Evolutionary conservation across 1,140 invertebrate species (phyloP).

Genomic region (Drosophila ohnishii): DNA sequence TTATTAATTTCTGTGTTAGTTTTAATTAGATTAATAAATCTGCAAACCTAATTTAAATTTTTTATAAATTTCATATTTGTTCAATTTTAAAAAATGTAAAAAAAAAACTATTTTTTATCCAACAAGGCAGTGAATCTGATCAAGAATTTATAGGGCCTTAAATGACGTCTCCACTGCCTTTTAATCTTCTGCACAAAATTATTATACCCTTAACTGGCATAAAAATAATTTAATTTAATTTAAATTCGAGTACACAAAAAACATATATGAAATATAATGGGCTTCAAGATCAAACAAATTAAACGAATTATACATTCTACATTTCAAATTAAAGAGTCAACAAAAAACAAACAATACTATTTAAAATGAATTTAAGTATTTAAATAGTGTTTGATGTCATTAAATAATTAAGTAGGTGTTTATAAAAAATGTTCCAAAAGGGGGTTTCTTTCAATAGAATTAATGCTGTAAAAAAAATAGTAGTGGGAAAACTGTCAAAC

Average conservation of each 20-base stretch:
- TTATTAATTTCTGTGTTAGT: no score
- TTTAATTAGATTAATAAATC: no score
- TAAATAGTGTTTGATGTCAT: not conserved
- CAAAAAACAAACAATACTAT: not conserved
- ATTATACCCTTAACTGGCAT: not conserved
- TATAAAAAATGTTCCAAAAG: not conserved
- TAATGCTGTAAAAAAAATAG: not conserved
- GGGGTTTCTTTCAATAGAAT: not conserved
- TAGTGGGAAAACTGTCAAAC: not conserved
- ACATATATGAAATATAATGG: not conserved
- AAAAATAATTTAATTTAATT: not conserved
- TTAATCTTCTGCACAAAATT: no score
- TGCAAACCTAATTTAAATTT: no score
- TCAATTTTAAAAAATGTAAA: no score
- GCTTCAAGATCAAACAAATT: constrained; percentile 11
- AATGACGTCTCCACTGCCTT: no score
- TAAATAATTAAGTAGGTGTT: constrained; percentile 8
- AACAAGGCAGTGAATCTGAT: no score
- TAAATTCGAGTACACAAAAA: not conserved
- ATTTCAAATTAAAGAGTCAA: not conserved
- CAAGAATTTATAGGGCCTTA: no score
- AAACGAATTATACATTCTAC: not conserved
- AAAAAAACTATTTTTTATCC: no score
- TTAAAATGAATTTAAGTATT: not conserved
- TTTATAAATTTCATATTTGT: no score